Evolutionary conservation across 2,888 invertebrate genomes (phyloP).

Genomic region (Oscheius sp.): DNA sequence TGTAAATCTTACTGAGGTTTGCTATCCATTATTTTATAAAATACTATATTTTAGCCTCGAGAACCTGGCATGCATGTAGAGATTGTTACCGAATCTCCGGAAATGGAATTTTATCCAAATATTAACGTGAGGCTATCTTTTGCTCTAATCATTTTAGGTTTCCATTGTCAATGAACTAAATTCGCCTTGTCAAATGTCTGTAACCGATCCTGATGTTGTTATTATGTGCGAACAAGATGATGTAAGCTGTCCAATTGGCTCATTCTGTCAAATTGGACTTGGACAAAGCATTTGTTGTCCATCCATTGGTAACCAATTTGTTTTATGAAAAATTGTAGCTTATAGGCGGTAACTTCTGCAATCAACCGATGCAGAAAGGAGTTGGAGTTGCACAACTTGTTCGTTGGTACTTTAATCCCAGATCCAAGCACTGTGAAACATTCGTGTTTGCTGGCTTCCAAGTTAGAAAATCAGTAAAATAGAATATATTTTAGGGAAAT

Average conservation of each 20-base stretch:
- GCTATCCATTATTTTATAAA: neutral
- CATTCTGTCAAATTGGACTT: constrained; percentile 53
- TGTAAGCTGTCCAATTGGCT: constrained; percentile 45
- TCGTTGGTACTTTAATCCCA: constrained; percentile 56
- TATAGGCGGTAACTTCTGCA: constrained; percentile 49
- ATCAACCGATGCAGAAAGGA: constrained; percentile 48
- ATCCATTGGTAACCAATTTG: constrained; percentile 32
- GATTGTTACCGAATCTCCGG: neutral
- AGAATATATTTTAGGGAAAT: constrained; percentile 45
- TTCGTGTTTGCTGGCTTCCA: constrained; percentile 59
- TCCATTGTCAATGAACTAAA: constrained; percentile 21
- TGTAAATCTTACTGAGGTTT: constrained; percentile 1
- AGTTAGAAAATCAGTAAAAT: constrained; percentile 5
- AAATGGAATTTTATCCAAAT: neutral
- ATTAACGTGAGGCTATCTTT: neutral
- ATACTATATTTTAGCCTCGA: neutral
- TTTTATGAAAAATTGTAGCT: neutral
- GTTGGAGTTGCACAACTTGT: constrained; percentile 43
- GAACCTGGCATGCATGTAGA: neutral
- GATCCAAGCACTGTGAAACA: constrained; percentile 44
- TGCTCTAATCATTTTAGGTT: neutral
- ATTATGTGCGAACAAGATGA: constrained; percentile 45
- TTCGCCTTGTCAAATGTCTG: constrained; percentile 40
- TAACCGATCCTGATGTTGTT: constrained; percentile 40
- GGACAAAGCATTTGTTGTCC: constrained; percentile 59